These are phyloP conservation scores for Trichogramma pretiosum DNA, from an alignment of 1,140 invertebrate species.

Conservation along the genomic window DNA sequence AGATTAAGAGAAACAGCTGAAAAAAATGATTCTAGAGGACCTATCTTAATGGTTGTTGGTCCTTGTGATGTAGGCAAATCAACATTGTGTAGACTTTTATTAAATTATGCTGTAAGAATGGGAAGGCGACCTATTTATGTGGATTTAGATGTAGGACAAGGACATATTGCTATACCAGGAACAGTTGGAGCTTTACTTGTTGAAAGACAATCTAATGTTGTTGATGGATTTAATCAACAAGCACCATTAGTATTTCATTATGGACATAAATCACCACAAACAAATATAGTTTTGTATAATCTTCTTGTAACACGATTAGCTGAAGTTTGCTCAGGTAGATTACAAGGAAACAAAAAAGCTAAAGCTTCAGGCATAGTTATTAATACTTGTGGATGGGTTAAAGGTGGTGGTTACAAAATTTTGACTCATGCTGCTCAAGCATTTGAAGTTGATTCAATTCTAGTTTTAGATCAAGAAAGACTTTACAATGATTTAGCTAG, in stretches of 20 bases:
- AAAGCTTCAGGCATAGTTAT: constrained; percentile 90
- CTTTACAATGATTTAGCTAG: constrained; percentile 88
- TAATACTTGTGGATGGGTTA: constrained; percentile 97
- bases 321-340: constrained; percentile 73
- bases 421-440: constrained; percentile 79
- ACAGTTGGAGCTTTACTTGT: constrained; percentile 84
- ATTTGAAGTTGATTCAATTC: constrained; percentile 91
- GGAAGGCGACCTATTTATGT: constrained; percentile 81
- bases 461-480: constrained; percentile 94
- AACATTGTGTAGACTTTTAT: constrained; percentile 76
- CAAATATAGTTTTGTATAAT: constrained; percentile 81
- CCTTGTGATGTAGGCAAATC: constrained; percentile 95
- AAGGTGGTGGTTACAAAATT: constrained; percentile 77
- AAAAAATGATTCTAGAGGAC: constrained; percentile 63
- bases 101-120: constrained; percentile 90
- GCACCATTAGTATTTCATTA: constrained; percentile 91
- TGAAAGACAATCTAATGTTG: constrained; percentile 81
- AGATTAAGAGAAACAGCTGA: constrained; percentile 74
- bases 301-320: constrained; percentile 77
- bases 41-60: constrained; percentile 85
- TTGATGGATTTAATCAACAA: constrained; percentile 86
- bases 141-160: constrained; percentile 95
- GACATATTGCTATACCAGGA: constrained; percentile 84
- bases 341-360: constrained; percentile 79
- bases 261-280: constrained; percentile 72